Evolutionary conservation across 2,888 invertebrate species (phyloP), one percentile per base, ranked within the genome.

Genomic region (Tuberolachnus salignus): DNA sequence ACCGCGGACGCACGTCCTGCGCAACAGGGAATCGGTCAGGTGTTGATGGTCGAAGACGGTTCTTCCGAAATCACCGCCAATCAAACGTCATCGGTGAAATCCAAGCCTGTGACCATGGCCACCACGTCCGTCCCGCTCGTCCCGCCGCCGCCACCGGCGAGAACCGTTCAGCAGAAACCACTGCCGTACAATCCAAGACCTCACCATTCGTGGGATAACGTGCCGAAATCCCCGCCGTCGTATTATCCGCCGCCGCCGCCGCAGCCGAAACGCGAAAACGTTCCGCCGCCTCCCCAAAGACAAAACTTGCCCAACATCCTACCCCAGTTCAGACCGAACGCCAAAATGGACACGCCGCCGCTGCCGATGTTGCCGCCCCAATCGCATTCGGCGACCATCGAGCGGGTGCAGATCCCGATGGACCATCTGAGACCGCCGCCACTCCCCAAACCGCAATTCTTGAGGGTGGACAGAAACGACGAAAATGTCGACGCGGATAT

Each of bases 281-380:
- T 42, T 26, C 61, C 59, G 19, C 61, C 63, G 23, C 71, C 70
- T 1, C 64, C 53, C n/a, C 78, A 69, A 16, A 69, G 78, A 19
- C 42, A 59, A 9, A 69, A 69, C n/a, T 69, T 90, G 61, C 91
- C 91, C 1, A 92, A 92, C 83, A 91, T 92, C 83, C 84, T 92
- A 34, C 92, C 92, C 0, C 91, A 92, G 83, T 92, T 92, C 83
- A 87, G 91, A 49, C 92, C 92, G 0, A 91, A 91, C 83, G 89
- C 89, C 70, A 82, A 84, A 80, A 74, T 83, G 63, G 83, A 82
- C 8, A 82, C 83, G 19, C 82, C 82, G 10, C 83, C 81, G 42
- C 83, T 81, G 42, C 34, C 34, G 34, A 34, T 34, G 34, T 4
- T 34, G 34, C 13, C 46, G 44, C 67, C 82, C 51, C 71, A 49